These are phyloP conservation scores for Prosapia bicincta DNA, from an alignment of 2,888 invertebrate genomes.

Conservation along the genomic window DNA sequence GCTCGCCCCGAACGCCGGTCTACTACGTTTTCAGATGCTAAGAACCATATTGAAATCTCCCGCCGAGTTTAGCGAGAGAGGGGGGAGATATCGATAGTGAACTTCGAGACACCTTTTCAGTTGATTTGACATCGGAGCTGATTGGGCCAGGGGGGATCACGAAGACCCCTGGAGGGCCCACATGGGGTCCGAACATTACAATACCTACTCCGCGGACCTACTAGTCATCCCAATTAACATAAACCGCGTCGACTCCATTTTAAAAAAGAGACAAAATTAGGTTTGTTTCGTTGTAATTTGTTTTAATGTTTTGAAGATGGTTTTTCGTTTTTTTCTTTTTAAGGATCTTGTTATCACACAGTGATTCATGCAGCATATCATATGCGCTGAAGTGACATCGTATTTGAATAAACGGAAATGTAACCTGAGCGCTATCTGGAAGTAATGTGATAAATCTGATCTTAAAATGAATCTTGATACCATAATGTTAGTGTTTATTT, in stretches of 20 bases:
- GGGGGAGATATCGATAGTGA: neutral
- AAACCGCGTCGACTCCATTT: neutral
- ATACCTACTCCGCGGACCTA: neutral
- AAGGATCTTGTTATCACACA: neutral
- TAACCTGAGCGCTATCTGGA: too few relatives aligned
- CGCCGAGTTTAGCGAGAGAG: neutral
- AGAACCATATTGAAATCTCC: neutral
- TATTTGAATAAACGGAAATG: too few relatives aligned
- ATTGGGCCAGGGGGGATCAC: conserved; percentile 2
- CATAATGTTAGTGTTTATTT: too few relatives aligned
- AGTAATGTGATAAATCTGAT: too few relatives aligned
- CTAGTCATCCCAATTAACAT: neutral
- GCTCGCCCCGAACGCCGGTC: neutral
- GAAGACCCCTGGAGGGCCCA: neutral
- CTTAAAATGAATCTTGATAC: too few relatives aligned
- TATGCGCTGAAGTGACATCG: too few relatives aligned
- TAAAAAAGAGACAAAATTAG: neutral
- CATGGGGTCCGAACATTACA: neutral
- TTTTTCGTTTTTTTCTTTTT: too few relatives aligned
- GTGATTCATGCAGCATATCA: too few relatives aligned
- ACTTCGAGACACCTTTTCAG: conserved; percentile 2
- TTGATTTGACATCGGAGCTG: conserved; percentile 2
- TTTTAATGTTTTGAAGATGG: neutral
- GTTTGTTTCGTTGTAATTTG: neutral
- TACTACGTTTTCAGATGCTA: neutral